These are phyloP conservation scores for Paedocypris micromegethes DNA, from an alignment of 2,797 vertebrate genomes.

Conservation along the genomic window DNA sequence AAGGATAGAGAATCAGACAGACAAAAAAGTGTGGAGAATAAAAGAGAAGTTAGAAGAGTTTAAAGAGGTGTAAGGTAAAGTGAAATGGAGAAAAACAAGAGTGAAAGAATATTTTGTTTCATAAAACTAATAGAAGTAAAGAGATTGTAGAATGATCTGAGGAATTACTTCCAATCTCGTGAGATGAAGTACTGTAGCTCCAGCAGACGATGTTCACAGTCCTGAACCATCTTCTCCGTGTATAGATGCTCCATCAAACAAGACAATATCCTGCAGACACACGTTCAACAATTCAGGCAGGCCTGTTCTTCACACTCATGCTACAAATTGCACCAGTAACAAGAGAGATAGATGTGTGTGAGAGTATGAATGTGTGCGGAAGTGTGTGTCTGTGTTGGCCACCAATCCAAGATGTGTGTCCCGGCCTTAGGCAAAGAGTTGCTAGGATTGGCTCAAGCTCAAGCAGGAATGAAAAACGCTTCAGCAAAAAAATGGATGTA, in stretches of 20 bases:
- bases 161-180: conserved; percentile 83
- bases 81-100: too few species aligned
- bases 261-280: conserved; percentile 78
- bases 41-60: neutral
- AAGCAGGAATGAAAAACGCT: too few species aligned
- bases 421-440: too few species aligned
- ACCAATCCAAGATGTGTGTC: too few species aligned
- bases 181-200: conserved; percentile 88
- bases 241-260: conserved; percentile 92
- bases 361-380: too few species aligned
- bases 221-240: conserved; percentile 83
- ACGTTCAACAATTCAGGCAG: neutral
- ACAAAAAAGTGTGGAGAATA: neutral
- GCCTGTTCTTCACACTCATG: neutral
- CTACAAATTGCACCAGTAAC: neutral
- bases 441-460: too few species aligned
- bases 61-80: neutral
- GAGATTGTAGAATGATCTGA: neutral
- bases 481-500: too few species aligned
- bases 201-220: conserved; percentile 79
- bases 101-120: neutral
- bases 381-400: too few species aligned
- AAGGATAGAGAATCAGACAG: neutral
- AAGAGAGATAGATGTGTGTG: neutral
- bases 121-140: conserved; percentile 3